Conservation (phyloP, 2,113 vertebrate genomes). For the Colossoma macropomum region DNA sequence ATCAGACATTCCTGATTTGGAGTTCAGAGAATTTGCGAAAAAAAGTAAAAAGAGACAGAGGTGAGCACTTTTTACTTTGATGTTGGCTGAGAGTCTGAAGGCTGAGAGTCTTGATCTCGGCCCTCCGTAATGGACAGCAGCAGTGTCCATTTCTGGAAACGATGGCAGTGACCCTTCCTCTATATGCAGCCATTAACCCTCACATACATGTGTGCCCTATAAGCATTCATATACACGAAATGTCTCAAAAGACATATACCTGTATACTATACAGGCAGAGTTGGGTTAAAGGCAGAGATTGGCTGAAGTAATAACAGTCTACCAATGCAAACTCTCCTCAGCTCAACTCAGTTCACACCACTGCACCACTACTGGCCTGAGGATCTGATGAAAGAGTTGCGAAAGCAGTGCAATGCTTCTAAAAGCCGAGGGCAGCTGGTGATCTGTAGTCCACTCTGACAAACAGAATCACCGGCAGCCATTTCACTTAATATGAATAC, state of each 20-base stretch:
- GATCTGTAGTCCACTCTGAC: background rate
- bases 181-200: too few species aligned
- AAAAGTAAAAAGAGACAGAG: too few species aligned
- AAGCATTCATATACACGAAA: background rate
- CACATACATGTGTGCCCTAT: background rate
- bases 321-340: background rate
- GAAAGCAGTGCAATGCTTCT: constrained; percentile 1
- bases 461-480: background rate
- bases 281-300: constrained; percentile 31
- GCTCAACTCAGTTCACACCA: background rate
- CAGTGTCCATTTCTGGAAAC: too few species aligned
- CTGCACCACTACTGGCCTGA: background rate
- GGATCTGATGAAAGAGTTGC: constrained; percentile 43
- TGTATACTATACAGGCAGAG: too few species aligned
- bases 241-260: too few species aligned
- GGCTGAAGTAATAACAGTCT: constrained; percentile 26
- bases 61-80: too few species aligned
- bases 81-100: too few species aligned
- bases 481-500: background rate
- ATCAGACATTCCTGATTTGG: too few species aligned
- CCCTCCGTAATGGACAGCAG: too few species aligned
- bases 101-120: too few species aligned
- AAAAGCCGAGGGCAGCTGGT: background rate
- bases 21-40: too few species aligned
- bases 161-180: too few species aligned